A percentile compares a stretch with the other conserved stretches of the same genome.
Evolutionary conservation across 2,888 invertebrate species (phyloP).

Genomic region (Hypolimnas misippus): DNA sequence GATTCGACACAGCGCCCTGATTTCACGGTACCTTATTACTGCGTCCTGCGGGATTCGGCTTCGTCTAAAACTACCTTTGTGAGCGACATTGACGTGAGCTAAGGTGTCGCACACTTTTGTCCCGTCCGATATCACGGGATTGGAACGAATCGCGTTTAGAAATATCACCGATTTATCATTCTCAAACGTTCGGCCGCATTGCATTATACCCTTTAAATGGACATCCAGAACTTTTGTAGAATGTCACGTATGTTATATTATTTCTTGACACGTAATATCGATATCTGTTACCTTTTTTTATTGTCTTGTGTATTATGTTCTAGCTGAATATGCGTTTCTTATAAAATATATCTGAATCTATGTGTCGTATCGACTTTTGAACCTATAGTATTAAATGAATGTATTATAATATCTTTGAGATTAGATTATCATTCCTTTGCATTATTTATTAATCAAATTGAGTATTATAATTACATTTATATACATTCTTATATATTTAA

Average conservation of each 20-base stretch:
- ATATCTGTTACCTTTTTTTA: constrained; percentile 45
- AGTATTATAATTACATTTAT: too few relatives aligned
- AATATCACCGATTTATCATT: constrained; percentile 78
- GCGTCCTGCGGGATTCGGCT: constrained; percentile 54
- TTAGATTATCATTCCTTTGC: too few relatives aligned
- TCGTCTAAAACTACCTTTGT: constrained; percentile 40
- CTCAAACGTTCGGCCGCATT: constrained; percentile 69
- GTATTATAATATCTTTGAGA: too few relatives aligned
- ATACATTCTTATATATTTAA: too few relatives aligned
- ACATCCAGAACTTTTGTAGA: constrained; percentile 68
- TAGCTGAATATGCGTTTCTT: constrained; percentile 23
- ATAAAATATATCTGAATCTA: background rate
- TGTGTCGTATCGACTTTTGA: background rate
- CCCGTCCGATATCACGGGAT: constrained; percentile 55
- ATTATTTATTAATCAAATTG: too few relatives aligned
- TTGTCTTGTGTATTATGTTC: constrained; percentile 36
- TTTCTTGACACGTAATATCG: constrained; percentile 61
- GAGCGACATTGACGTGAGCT: constrained; percentile 44
- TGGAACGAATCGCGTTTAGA: constrained; percentile 79
- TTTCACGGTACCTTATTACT: constrained; percentile 79
- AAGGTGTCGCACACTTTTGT: constrained; percentile 73
- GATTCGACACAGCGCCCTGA: constrained; percentile 76
- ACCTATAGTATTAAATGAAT: too few relatives aligned
- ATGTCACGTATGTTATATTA: constrained; percentile 73
- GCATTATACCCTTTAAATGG: constrained; percentile 71